Evolutionary conservation across 2,113 vertebrate genomes (phyloP).

Genomic region (Hystrix cristata): DNA sequence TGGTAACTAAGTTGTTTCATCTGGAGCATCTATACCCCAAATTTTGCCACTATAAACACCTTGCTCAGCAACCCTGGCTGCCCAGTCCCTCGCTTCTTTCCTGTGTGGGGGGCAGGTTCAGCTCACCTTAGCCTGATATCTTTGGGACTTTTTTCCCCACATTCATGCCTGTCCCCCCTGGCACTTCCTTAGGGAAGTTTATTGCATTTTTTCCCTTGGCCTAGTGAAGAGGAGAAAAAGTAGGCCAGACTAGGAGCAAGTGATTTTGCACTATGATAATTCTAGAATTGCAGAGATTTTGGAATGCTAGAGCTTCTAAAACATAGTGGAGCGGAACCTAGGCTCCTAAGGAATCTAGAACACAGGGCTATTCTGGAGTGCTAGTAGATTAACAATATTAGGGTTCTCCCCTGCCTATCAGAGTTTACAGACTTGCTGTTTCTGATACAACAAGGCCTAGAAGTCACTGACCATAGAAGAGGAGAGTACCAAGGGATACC

Average conservation of each 20-base stretch:
- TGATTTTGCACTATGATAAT: neutral
- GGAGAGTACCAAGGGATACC: neutral
- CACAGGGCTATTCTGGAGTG: neutral
- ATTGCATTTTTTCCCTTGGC: constrained; percentile 32
- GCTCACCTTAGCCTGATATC: neutral
- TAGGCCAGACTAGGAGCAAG: neutral
- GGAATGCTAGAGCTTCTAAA: constrained; percentile 24
- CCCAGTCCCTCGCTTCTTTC: neutral
- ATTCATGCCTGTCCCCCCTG: neutral
- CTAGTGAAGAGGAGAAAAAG: neutral
- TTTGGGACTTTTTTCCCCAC: neutral
- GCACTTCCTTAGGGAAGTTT: neutral
- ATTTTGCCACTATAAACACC: neutral
- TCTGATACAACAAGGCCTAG: neutral
- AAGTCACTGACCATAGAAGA: neutral
- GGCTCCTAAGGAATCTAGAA: constrained; percentile 3
- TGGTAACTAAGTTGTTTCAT: neutral
- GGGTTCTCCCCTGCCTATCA: neutral
- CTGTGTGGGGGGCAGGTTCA: neutral
- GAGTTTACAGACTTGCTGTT: neutral
- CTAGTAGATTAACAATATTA: neutral
- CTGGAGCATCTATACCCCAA: neutral
- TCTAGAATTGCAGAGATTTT: neutral
- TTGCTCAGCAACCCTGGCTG: neutral
- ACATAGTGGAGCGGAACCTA: neutral